A percentile compares a stretch with the other conserved stretches of the same genome.
Conservation (phyloP, 2,888 invertebrate genomes). For the Physocephala rufipes region DNA sequence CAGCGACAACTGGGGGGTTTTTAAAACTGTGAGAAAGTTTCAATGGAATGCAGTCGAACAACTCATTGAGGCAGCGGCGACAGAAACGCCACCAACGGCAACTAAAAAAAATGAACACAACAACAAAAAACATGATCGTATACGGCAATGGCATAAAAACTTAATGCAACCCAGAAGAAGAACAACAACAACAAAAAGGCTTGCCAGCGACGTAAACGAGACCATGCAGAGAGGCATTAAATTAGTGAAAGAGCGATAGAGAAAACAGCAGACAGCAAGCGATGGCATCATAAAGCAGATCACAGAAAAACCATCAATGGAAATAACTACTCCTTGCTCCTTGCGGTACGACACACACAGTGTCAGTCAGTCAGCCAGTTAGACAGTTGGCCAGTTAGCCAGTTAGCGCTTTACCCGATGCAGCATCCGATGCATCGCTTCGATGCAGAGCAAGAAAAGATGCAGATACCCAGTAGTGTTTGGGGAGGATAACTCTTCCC, state of each 20-base stretch:
- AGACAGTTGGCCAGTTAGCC: slow-evolving; percentile 23
- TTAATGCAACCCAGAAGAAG: slow-evolving; percentile 34
- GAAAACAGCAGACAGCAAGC: slow-evolving; percentile 5
- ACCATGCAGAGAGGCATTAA: background rate
- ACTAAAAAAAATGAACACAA: slow-evolving; percentile 36
- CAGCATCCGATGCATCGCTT: background rate
- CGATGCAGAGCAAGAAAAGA: slow-evolving; percentile 27
- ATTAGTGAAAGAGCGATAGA: background rate
- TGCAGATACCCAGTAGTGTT: slow-evolving; percentile 43
- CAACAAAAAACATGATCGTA: slow-evolving; percentile 34
- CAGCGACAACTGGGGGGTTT: slow-evolving; percentile 43
- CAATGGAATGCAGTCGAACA: slow-evolving; percentile 66
- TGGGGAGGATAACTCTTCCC: background rate
- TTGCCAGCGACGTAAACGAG: slow-evolving; percentile 8
- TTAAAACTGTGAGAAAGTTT: slow-evolving; percentile 65
- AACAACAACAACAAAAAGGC: slow-evolving; percentile 39
- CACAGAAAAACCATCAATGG: slow-evolving; percentile 58
- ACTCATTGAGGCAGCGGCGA: slow-evolving; percentile 47
- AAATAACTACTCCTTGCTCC: slow-evolving; percentile 44
- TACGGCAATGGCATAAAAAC: slow-evolving; percentile 41
- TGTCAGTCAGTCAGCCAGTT: slow-evolving; percentile 28
- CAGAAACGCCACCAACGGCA: too few species aligned
- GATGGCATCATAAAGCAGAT: background rate
- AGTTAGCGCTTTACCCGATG: background rate
- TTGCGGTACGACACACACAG: slow-evolving; percentile 11